phyloP scores from a whole-genome alignment of 2,888 invertebrate species.

The Neocrepidodera transversa region DNA sequence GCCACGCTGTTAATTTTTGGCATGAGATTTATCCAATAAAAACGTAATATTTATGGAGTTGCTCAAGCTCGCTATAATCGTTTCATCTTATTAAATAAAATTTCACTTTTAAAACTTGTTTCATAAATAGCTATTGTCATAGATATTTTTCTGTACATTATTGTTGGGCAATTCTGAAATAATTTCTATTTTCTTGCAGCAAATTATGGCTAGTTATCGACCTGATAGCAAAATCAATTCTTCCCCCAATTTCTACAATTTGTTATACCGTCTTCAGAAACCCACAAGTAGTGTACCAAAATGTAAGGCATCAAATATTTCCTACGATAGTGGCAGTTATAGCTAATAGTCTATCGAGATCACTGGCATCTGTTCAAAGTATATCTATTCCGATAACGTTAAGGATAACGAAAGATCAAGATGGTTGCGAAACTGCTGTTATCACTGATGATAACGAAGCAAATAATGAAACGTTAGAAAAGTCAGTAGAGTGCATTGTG shows the following conservation, averaged over 20 bases:
- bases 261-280: constrained; percentile 56
- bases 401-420: constrained; percentile 28
- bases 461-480: constrained; percentile 48
- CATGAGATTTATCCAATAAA: no score
- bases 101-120: no score
- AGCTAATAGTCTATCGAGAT: constrained; percentile 57
- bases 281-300: constrained; percentile 54
- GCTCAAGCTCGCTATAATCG: no score
- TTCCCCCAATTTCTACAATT: constrained; percentile 55
- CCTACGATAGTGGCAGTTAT: constrained; percentile 57
- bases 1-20: no score
- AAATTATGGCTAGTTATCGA: constrained; percentile 55
- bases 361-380: constrained; percentile 56
- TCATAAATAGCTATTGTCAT: no score
- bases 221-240: constrained; percentile 51
- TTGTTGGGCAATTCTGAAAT: no score
- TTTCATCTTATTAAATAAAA: no score
- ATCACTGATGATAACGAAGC: constrained; percentile 23
- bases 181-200: constrained; percentile 47
- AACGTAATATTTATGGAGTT: no score
- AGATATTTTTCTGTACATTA: no score
- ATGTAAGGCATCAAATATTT: constrained; percentile 53
- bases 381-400: constrained; percentile 48
- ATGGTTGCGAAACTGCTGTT: constrained; percentile 24
- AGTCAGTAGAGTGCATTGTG: constrained; percentile 57